Evolutionary conservation across 2,113 vertebrate genomes (phyloP).

Genomic region (Psettodes erumei): DNA sequence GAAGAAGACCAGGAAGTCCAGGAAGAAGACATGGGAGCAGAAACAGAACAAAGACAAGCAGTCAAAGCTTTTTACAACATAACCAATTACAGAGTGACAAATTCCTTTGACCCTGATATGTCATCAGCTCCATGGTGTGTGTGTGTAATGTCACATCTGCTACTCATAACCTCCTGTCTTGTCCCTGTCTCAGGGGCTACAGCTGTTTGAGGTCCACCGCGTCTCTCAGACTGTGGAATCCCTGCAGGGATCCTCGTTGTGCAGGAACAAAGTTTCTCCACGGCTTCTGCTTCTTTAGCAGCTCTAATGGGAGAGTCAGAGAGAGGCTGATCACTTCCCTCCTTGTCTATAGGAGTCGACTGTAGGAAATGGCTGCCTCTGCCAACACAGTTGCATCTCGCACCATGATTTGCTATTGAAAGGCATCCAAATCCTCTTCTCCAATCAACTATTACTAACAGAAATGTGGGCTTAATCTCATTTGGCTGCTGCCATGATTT

Average conservation of each 20-base stretch:
- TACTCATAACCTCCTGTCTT: conserved; percentile 47
- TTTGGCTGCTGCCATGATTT: conserved; percentile 3
- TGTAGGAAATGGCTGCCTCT: conserved; percentile 30
- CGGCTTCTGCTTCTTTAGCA: conserved; percentile 26
- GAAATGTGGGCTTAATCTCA: neutral
- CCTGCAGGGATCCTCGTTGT: conserved; percentile 14
- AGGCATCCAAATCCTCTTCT: conserved; percentile 26
- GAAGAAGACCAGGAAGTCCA: neutral
- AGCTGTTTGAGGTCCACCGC: conserved; percentile 26
- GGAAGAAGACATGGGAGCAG: conserved; percentile 3
- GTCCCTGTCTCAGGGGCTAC: conserved; percentile 27
- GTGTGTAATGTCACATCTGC: conserved; percentile 66
- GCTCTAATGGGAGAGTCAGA: conserved; percentile 1
- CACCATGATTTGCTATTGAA: conserved; percentile 48
- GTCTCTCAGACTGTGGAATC: conserved; percentile 9
- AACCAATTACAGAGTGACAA: conserved; percentile 65
- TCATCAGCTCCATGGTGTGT: conserved; percentile 54
- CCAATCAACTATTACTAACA: neutral
- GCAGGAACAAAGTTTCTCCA: conserved; percentile 4
- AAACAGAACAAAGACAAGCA: neutral
- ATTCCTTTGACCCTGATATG: conserved; percentile 66
- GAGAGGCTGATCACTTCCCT: conserved; percentile 24
- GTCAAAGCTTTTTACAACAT: conserved; percentile 38
- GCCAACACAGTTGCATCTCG: conserved; percentile 19
- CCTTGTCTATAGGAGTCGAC: neutral